Evolutionary conservation across 2,888 invertebrate genomes (phyloP).

Genomic region (Nectonema munidae): DNA sequence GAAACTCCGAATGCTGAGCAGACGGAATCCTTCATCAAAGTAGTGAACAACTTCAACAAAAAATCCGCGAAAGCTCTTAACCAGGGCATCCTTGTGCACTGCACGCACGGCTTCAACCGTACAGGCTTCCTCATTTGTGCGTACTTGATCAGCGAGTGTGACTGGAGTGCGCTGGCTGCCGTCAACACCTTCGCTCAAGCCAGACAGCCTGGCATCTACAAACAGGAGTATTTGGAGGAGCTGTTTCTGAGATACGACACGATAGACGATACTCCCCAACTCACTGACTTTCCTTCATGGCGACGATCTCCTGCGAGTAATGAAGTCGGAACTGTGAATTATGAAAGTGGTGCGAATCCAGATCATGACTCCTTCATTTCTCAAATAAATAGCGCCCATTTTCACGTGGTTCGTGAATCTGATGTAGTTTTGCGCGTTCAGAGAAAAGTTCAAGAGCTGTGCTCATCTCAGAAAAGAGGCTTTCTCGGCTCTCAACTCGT

Average conservation of each 20-base stretch:
- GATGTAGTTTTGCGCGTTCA: constrained; percentile 17
- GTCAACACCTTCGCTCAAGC: not conserved
- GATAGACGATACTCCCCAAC: constrained; percentile 32
- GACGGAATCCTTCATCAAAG: constrained; percentile 42
- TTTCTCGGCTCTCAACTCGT: constrained; percentile 93
- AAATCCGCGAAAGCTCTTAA: constrained; percentile 41
- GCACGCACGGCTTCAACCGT: constrained; percentile 90
- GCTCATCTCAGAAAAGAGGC: constrained; percentile 28
- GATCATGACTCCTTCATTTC: constrained; percentile 17
- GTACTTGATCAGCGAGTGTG: constrained; percentile 50
- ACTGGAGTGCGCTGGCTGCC: constrained; percentile 28
- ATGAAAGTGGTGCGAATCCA: not conserved
- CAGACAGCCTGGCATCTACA: constrained; percentile 77
- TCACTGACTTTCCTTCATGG: constrained; percentile 55
- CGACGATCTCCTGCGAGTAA: constrained; percentile 26
- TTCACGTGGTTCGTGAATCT: constrained; percentile 18
- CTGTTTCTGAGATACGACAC: constrained; percentile 47
- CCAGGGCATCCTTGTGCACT: too few relatives aligned
- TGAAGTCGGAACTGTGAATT: not conserved
- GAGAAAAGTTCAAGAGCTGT: constrained; percentile 15
- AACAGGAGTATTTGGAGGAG: constrained; percentile 63
- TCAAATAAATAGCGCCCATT: constrained; percentile 19
- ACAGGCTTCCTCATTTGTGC: constrained; percentile 74
- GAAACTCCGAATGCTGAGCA: constrained; percentile 60
- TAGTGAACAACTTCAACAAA: constrained; percentile 42